A percentile compares a stretch with the other conserved stretches of the same genome.
Conservation (phyloP, 2,113 vertebrate species). For the human (Homo sapiens) region GRCh38 chr3:32443501-32444000, state of each 20-base stretch:
- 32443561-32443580: background rate
- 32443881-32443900: background rate
- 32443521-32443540: background rate
- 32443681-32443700: background rate
- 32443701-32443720: background rate
- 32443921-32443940: background rate
- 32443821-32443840: background rate
- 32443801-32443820: background rate
- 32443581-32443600: background rate
- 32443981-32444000: background rate
- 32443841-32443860: background rate
- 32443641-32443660: background rate
- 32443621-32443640: background rate
- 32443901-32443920: background rate
- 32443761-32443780: background rate
- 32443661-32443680: background rate
- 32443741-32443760: background rate
- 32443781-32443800: background rate
- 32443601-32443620: background rate
- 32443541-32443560: background rate
- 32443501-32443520: background rate
- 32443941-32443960: background rate
- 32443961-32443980: background rate
- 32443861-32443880: background rate
- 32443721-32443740: background rate